Base-by-base conservation (phyloP, 1,140 invertebrate genomes). In the Drosophila pectinifera region DNA sequence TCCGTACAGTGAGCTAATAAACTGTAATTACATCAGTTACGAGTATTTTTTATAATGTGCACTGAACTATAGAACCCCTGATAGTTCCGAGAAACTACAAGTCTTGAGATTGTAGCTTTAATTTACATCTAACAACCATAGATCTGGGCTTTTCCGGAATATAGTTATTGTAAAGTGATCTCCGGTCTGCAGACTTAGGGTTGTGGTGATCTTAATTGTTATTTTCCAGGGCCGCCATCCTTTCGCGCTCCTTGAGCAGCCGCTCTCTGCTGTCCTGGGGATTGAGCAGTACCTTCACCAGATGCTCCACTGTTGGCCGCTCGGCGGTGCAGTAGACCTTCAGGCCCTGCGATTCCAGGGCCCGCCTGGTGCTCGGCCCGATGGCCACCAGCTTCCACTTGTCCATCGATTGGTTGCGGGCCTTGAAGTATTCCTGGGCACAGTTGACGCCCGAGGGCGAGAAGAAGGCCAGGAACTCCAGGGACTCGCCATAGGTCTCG, bases 391-490 rank as follows among this genome's bases (percentile, higher is more conserved):
- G 69, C 54, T 92, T 92, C 72, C 78, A 91, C 5, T 82, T 78
- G 26, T 90, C 73, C 67, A 89, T 58, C 20, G 58, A 18, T 0
- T 91, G 54, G 26, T 85, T 77, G 18, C 77, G 76, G 6, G 77
- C 65, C 28, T 62, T 75, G 20, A 92, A 90, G 61, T 91, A 88
- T 22, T 92, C 86, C 22, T 75, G 28, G 2, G 79, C 78, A 55
- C 81, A 92, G 41, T 90, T 91, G 3, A 92, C 90, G 0, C 94
- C 94, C 0, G 94, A 94, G 0, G 94, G 94, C 36, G 93, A 94
- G 54, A 94, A 94, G 85, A 94, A 94, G 7, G 93, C 93, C 65
- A 94, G 76, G 48, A 92, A 93, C 41, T 93, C 92, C 0, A 93
- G 92, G 28, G 91, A 92, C 1, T 92, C 78, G 1, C 92, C 80